phyloP scores from a whole-genome alignment of 2,888 invertebrate genomes.

The Dichetophora obliterata region DNA sequence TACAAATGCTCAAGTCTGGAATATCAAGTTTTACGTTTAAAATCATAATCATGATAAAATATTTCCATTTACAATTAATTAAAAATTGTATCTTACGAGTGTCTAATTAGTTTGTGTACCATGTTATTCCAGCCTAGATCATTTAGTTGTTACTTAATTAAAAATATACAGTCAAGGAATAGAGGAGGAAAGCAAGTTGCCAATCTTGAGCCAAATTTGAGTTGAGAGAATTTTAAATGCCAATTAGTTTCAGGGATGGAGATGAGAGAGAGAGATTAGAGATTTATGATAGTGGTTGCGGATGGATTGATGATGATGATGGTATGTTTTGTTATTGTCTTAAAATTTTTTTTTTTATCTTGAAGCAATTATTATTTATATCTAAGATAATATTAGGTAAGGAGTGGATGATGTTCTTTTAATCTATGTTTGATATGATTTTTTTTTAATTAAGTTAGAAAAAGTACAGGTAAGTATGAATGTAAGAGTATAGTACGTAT shows the following conservation, averaged over 20 bases:
- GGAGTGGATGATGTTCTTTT: neutral
- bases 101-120: neutral
- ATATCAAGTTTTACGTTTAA: too few species aligned
- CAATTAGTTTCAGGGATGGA: slow-evolving; percentile 26
- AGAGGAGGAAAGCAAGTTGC: slow-evolving; percentile 17
- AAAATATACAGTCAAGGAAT: neutral
- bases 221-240: slow-evolving; percentile 35
- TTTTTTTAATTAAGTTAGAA: neutral
- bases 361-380: neutral
- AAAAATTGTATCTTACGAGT: too few species aligned
- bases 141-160: neutral
- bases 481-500: slow-evolving; percentile 13
- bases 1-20: neutral
- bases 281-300: slow-evolving; percentile 3
- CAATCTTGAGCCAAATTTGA: slow-evolving; percentile 21
- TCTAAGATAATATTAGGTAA: neutral
- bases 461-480: neutral
- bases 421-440: neutral
- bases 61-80: too few species aligned
- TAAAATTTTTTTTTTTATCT: too few species aligned
- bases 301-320: slow-evolving; percentile 9
- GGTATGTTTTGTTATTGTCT: neutral
- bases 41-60: too few species aligned
- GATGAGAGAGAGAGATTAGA: slow-evolving; percentile 15
- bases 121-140: slow-evolving; percentile 3